phyloP scores from a whole-genome alignment of 2,888 invertebrate genomes.

The Drosophila robusta region DNA sequence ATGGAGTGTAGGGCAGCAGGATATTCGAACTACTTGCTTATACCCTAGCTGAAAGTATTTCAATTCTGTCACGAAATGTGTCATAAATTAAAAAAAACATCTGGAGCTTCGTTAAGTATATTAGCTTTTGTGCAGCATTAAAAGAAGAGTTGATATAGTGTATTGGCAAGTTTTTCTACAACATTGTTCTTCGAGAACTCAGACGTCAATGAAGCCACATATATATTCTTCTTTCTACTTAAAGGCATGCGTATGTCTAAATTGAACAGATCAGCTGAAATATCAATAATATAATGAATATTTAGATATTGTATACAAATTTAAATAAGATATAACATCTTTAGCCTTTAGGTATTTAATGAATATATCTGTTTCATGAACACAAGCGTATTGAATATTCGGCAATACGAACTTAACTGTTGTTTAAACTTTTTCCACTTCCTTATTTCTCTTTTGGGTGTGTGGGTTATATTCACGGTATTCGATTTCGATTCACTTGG shows the following conservation, averaged over 20 bases:
- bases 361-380: background rate
- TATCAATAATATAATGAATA: too few species aligned
- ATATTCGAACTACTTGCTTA: slow-evolving; percentile 25
- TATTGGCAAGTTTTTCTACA: too few species aligned
- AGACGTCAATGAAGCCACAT: too few species aligned
- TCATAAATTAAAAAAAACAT: background rate
- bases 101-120: background rate
- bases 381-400: background rate
- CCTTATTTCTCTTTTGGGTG: slow-evolving; percentile 15
- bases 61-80: background rate
- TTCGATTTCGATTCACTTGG: slow-evolving; percentile 75
- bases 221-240: too few species aligned
- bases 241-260: too few species aligned
- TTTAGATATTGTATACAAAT: background rate
- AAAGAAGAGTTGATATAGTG: too few species aligned
- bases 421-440: slow-evolving; percentile 9
- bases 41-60: slow-evolving; percentile 10
- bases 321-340: background rate
- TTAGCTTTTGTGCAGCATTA: too few species aligned
- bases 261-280: too few species aligned
- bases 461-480: slow-evolving; percentile 46
- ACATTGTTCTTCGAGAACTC: too few species aligned
- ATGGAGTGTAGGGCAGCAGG: slow-evolving; percentile 33
- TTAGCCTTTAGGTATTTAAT: background rate
- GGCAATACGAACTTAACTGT: background rate